Conservation (phyloP, 2,797 vertebrate genomes). For the Coregonus ussuriensis region DNA sequence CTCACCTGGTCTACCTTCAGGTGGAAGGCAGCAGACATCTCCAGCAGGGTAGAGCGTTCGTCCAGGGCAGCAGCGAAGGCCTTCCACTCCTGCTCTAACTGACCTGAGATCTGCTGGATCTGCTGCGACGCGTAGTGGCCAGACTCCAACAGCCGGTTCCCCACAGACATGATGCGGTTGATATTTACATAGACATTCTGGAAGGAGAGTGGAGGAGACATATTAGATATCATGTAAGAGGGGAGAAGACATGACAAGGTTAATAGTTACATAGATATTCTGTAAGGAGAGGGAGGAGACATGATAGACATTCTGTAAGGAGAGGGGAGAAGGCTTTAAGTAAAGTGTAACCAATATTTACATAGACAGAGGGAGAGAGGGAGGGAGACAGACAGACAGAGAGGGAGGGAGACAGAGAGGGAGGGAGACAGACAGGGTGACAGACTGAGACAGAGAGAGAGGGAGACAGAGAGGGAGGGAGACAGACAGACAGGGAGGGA, state of each 20-base stretch:
- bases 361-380: slow-evolving; percentile 4
- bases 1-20: slow-evolving; percentile 97
- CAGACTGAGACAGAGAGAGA: neutral
- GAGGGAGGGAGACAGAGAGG: no score
- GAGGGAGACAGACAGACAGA: no score
- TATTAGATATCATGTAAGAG: neutral
- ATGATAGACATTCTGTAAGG: no score
- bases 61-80: slow-evolving; percentile 94
- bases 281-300: no score
- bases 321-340: no score
- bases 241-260: no score
- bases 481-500: neutral
- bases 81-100: slow-evolving; percentile 98
- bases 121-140: slow-evolving; percentile 98
- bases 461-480: no score
- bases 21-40: slow-evolving; percentile 97
- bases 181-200: slow-evolving; percentile 99
- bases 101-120: slow-evolving; percentile 95
- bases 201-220: neutral
- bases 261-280: no score
- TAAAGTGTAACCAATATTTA: no score
- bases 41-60: slow-evolving; percentile 92
- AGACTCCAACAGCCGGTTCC: slow-evolving; percentile 92
- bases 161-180: slow-evolving; percentile 98
- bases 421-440: neutral